These are phyloP conservation scores for Drosophila sucinea DNA, from an alignment of 1,140 invertebrate genomes.

Conservation along the genomic window DNA sequence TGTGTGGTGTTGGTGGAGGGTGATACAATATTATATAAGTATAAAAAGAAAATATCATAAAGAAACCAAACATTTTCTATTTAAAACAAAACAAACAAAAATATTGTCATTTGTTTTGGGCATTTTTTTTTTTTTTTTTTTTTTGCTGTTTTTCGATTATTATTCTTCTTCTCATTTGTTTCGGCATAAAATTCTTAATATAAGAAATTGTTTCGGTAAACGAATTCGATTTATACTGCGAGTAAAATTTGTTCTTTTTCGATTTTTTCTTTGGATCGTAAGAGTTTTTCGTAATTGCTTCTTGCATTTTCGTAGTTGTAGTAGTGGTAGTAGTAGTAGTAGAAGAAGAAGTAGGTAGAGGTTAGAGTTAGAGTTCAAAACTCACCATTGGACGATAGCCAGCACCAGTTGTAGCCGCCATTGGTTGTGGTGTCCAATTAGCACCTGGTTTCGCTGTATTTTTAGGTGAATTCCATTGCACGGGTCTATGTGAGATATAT, in stretches of 20 bases:
- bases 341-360: conserved; percentile 47
- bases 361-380: conserved; percentile 58
- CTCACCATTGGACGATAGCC: conserved; percentile 93
- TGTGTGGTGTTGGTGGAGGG: conserved; percentile 32
- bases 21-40: conserved; percentile 56
- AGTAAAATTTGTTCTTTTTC: conserved; percentile 41
- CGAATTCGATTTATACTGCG: conserved; percentile 25
- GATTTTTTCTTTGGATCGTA: conserved; percentile 44
- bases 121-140: conserved; percentile 17
- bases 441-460: conserved; percentile 90
- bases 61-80: conserved; percentile 6
- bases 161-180: conserved; percentile 22
- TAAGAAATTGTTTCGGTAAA: conserved; percentile 29
- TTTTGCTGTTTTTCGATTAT: conserved; percentile 22
- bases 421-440: conserved; percentile 92
- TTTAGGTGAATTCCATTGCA: conserved; percentile 95
- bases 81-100: conserved; percentile 13
- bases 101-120: conserved; percentile 20
- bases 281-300: conserved; percentile 19
- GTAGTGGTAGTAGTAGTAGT: conserved; percentile 61
- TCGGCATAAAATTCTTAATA: conserved; percentile 42
- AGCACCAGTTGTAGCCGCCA: conserved; percentile 92
- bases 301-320: conserved; percentile 59
- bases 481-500: conserved; percentile 84
- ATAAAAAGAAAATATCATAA: conserved; percentile 26